phyloP scores from a whole-genome alignment of 1,140 invertebrate genomes.

The Zaprionus lachaisei region DNA sequence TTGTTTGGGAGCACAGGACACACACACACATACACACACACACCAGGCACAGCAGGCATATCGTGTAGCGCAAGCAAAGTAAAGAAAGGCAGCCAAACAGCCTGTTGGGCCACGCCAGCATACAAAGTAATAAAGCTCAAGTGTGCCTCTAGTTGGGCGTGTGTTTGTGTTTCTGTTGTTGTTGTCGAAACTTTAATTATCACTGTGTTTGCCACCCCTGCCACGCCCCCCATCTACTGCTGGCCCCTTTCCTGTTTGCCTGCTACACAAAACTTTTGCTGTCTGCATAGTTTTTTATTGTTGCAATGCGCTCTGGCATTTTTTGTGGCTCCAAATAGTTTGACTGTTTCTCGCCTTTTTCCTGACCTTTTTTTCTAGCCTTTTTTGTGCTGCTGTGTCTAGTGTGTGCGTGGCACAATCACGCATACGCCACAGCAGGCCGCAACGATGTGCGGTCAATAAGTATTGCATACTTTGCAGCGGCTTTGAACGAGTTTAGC shows the following conservation, averaged over 20 bases:
- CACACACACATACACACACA: slow-evolving; percentile 38
- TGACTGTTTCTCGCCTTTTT: slow-evolving; percentile 25
- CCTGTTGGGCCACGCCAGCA: slow-evolving; percentile 39
- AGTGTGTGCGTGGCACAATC: slow-evolving; percentile 11
- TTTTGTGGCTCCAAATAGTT: neutral
- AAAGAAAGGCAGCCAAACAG: slow-evolving; percentile 28
- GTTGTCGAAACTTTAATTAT: slow-evolving; percentile 82
- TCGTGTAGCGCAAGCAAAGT: slow-evolving; percentile 56
- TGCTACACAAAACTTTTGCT: slow-evolving; percentile 64
- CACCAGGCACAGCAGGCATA: slow-evolving; percentile 49
- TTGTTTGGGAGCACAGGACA: slow-evolving; percentile 71
- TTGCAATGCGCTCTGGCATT: neutral
- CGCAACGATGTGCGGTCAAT: slow-evolving; percentile 63
- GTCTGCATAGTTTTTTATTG: slow-evolving; percentile 58
- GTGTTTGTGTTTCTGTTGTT: slow-evolving; percentile 16
- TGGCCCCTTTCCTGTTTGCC: slow-evolving; percentile 47
- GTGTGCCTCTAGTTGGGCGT: slow-evolving; percentile 34
- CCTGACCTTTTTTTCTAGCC: neutral
- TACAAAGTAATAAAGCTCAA: slow-evolving; percentile 66
- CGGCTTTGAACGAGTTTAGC: slow-evolving; percentile 28
- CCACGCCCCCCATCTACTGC: slow-evolving; percentile 27
- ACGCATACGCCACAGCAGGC: slow-evolving; percentile 15
- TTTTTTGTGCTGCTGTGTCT: neutral
- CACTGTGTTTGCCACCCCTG: slow-evolving; percentile 61
- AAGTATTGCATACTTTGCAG: slow-evolving; percentile 71